phyloP scores from a whole-genome alignment of 2,797 vertebrate genomes.

The Rhynchotus rufescens region DNA sequence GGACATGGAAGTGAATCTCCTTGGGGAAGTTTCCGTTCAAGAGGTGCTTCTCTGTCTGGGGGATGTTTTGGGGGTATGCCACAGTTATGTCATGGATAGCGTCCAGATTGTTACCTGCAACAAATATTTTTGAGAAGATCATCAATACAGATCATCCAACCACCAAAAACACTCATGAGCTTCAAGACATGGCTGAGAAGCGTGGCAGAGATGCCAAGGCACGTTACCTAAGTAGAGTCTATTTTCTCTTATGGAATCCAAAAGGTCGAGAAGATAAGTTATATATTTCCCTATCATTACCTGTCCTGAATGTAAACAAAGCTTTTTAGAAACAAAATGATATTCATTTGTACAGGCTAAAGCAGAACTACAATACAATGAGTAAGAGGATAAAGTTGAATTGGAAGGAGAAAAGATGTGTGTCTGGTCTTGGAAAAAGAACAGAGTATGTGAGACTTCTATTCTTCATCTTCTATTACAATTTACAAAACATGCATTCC shows the following conservation, averaged over 20 bases:
- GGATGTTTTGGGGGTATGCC: slow-evolving; percentile 95
- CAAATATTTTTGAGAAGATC: not conserved
- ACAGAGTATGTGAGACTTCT: not conserved
- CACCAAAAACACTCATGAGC: not conserved
- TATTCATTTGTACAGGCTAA: not conserved
- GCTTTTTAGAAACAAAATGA: slow-evolving; percentile 16
- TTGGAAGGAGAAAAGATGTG: not conserved
- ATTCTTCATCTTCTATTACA: not conserved
- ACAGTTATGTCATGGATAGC: slow-evolving; percentile 97
- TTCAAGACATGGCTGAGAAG: not conserved
- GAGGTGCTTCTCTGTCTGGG: slow-evolving; percentile 95
- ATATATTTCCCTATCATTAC: not conserved
- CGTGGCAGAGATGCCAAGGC: not conserved
- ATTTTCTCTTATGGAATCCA: not conserved
- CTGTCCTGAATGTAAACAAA: slow-evolving; percentile 27
- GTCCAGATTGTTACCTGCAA: slow-evolving; percentile 91
- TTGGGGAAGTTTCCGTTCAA: slow-evolving; percentile 90
- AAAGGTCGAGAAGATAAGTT: not conserved
- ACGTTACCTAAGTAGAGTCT: not conserved
- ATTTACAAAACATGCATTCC: not conserved
- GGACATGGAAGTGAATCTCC: slow-evolving; percentile 96
- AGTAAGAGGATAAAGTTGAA: not conserved
- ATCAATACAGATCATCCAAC: not conserved
- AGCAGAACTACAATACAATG: not conserved
- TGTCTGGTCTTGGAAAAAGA: not conserved